Conservation (phyloP, 2,888 invertebrate species). For the Lamproptera curius region DNA sequence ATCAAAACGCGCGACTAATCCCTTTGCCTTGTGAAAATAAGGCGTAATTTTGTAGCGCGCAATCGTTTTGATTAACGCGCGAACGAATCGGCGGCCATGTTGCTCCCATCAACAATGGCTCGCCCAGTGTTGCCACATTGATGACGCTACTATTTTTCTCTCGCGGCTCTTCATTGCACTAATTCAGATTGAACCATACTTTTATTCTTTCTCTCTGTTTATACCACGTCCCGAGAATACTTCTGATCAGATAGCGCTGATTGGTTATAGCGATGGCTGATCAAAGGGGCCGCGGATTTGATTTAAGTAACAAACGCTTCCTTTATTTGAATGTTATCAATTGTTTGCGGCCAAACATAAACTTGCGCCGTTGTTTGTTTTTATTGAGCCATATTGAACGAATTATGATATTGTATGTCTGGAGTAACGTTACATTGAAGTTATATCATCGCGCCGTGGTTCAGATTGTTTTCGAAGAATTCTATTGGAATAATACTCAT, state of each 20-base stretch:
- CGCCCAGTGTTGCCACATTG: constrained; percentile 49
- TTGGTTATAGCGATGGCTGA: constrained; percentile 17
- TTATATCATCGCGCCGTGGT: constrained; percentile 10
- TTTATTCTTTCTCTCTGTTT: constrained; percentile 38
- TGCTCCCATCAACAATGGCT: constrained; percentile 49
- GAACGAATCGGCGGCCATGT: constrained; percentile 46
- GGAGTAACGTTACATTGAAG: not conserved
- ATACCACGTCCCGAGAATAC: constrained; percentile 18
- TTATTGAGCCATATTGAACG: constrained; percentile 18
- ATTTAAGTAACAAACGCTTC: constrained; percentile 19
- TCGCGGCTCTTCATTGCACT: constrained; percentile 45
- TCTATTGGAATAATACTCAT: constrained; percentile 11
- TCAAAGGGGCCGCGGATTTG: constrained; percentile 21
- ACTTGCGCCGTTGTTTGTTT: constrained; percentile 20
- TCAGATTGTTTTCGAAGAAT: constrained; percentile 9
- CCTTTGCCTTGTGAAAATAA: constrained; percentile 39
- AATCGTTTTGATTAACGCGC: constrained; percentile 39
- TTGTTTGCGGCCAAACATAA: constrained; percentile 19
- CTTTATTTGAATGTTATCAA: constrained; percentile 22
- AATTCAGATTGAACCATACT: constrained; percentile 51
- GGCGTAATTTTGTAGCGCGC: constrained; percentile 45
- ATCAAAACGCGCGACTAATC: constrained; percentile 36
- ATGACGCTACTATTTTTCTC: constrained; percentile 42
- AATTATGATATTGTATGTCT: constrained; percentile 16
- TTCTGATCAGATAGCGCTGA: constrained; percentile 23